Conservation (phyloP, 92 coral and sea anemone species). For the Galaxea fascicularis region DNA sequence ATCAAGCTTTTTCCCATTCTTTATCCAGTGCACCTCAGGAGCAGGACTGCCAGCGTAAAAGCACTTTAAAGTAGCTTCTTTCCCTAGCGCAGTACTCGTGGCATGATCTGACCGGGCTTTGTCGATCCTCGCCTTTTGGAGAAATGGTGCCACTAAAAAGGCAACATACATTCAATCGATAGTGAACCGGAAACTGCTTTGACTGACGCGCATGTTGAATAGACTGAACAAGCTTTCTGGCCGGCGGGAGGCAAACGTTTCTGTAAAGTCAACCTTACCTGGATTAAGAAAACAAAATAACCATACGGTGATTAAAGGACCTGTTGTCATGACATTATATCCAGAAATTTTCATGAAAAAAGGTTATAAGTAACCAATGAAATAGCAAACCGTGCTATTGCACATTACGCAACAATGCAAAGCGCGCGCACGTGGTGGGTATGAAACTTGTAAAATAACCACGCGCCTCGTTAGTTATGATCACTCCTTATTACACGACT, state of each 20-base stretch:
- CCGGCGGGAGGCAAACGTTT: no score
- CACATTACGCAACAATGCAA: conserved; percentile 16
- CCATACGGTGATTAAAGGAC: conserved; percentile 13
- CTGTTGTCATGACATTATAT: conserved; percentile 25
- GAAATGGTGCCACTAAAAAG: background rate
- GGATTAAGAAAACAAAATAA: conserved; percentile 7
- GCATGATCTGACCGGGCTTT: conserved; percentile 32
- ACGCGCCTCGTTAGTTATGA: no score
- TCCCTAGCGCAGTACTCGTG: conserved; percentile 49
- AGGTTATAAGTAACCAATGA: background rate
- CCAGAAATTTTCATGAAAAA: background rate
- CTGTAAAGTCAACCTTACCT: background rate
- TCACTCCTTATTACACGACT: no score
- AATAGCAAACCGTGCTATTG: background rate
- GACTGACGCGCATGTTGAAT: no score
- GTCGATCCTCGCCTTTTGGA: conserved; percentile 47
- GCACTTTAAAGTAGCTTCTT: conserved; percentile 61
- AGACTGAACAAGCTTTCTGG: no score
- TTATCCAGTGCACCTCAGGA: conserved; percentile 76
- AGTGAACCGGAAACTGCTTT: background rate
- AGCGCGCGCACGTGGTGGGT: conserved; percentile 3
- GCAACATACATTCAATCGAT: background rate
- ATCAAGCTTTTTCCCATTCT: conserved; percentile 50
- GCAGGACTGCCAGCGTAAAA: conserved; percentile 62
- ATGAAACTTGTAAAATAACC: no score